Evolutionary conservation across 2,113 vertebrate genomes (phyloP).

Genomic region (Oreochromis aureus): DNA sequence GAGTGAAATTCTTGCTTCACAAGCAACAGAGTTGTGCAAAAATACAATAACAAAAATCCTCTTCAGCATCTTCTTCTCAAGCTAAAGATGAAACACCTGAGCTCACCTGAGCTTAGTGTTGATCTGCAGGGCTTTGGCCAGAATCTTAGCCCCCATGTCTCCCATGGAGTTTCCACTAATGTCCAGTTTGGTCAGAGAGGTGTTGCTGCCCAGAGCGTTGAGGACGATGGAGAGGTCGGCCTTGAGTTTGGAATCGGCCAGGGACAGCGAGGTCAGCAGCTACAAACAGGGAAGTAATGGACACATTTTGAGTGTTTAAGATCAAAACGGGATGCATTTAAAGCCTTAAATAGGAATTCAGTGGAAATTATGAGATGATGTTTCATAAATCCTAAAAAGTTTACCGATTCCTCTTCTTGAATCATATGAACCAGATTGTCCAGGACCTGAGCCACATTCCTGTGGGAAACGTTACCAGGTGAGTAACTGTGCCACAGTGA

Average conservation of each 20-base stretch:
- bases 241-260: conserved; percentile 94
- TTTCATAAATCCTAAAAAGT: neutral
- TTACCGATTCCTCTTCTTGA: conserved; percentile 95
- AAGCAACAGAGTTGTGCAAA: too few species aligned
- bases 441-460: conserved; percentile 90
- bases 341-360: neutral
- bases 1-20: too few species aligned
- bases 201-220: conserved; percentile 94
- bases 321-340: neutral
- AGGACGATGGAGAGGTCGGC: conserved; percentile 88
- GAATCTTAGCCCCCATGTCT: conserved; percentile 96
- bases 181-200: conserved; percentile 88
- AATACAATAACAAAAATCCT: neutral
- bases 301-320: neutral
- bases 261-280: conserved; percentile 89
- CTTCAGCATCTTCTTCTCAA: too few species aligned
- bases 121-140: conserved; percentile 96
- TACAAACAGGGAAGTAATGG: conserved; percentile 13
- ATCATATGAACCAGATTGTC: conserved; percentile 96
- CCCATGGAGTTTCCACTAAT: conserved; percentile 97
- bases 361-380: neutral
- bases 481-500: neutral
- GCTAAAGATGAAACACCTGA: neutral
- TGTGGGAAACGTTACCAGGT: conserved; percentile 32
- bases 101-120: conserved; percentile 94